phyloP scores from a whole-genome alignment of 2,888 invertebrate genomes.

The Myathropa florea region DNA sequence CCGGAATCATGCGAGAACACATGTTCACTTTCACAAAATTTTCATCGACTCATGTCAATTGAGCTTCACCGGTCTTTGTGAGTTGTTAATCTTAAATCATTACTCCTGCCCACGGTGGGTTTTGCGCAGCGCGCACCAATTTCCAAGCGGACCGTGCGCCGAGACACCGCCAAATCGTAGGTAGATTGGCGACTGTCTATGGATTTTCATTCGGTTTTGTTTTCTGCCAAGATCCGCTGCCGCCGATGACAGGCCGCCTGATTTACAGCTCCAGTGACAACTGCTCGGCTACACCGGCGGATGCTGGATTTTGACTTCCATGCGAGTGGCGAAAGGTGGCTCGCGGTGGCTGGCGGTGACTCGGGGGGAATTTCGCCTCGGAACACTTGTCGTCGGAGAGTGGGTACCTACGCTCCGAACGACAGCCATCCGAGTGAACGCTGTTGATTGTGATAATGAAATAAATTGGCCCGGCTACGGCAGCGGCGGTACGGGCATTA shows the following conservation, averaged over 20 bases:
- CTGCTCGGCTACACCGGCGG: conserved; percentile 36
- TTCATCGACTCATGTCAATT: conserved; percentile 69
- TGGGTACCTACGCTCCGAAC: conserved; percentile 35
- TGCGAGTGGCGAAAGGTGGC: not conserved
- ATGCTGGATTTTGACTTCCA: conserved; percentile 62
- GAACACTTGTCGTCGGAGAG: conserved; percentile 63
- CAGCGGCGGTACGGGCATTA: not conserved
- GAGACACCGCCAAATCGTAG: conserved; percentile 37
- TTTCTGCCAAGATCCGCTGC: conserved; percentile 50
- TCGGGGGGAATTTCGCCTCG: not conserved
- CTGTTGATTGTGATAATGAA: conserved; percentile 56
- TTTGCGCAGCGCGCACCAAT: conserved; percentile 46
- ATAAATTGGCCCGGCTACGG: conserved; percentile 58
- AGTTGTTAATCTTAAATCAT: conserved; percentile 69
- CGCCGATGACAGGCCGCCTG: conserved; percentile 66
- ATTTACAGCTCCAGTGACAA: conserved; percentile 66
- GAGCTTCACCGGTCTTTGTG: conserved; percentile 59
- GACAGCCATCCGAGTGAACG: conserved; percentile 43
- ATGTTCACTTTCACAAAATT: conserved; percentile 67
- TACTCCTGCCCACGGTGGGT: conserved; percentile 60
- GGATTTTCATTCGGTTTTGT: conserved; percentile 7
- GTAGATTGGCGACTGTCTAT: conserved; percentile 63
- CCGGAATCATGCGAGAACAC: conserved; percentile 58
- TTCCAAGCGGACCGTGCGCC: conserved; percentile 29
- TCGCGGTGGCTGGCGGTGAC: too few relatives aligned